Evolutionary conservation across 2,113 vertebrate species (phyloP).

Genomic region (Larimichthys polyactis): DNA sequence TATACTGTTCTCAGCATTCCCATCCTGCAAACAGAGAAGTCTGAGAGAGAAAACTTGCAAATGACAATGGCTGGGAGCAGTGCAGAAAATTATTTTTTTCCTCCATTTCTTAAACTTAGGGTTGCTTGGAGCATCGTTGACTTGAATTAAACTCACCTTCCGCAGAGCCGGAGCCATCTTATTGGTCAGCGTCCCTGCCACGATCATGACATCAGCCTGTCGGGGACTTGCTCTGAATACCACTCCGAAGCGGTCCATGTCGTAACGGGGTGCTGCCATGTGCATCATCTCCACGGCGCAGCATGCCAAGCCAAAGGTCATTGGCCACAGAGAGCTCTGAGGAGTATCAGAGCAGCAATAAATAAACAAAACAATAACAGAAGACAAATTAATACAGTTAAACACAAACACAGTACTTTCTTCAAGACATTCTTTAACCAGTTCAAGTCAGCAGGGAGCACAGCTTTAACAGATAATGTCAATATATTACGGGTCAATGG

Average conservation of each 20-base stretch:
- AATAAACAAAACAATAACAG: neutral
- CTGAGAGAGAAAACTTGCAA: neutral
- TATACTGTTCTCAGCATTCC: slow-evolving; percentile 49
- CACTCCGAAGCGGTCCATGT: slow-evolving; percentile 98
- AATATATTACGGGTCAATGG: neutral
- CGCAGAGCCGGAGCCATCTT: slow-evolving; percentile 97
- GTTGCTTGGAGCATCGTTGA: neutral
- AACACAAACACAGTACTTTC: neutral
- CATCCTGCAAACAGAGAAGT: slow-evolving; percentile 25
- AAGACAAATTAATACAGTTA: neutral
- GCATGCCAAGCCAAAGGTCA: slow-evolving; percentile 97
- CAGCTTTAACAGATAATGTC: neutral
- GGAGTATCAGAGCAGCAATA: neutral
- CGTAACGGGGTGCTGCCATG: slow-evolving; percentile 95
- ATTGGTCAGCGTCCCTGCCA: slow-evolving; percentile 95
- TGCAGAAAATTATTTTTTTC: slow-evolving; percentile 1
- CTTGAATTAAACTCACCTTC: slow-evolving; percentile 84
- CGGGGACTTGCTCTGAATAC: slow-evolving; percentile 96
- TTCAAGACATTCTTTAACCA: neutral
- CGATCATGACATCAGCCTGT: slow-evolving; percentile 97
- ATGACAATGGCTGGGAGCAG: neutral
- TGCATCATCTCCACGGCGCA: slow-evolving; percentile 99
- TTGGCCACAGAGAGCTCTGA: slow-evolving; percentile 97
- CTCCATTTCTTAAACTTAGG: neutral
- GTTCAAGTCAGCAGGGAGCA: neutral